Evolutionary conservation across 2,888 invertebrate genomes (phyloP).

Genomic region (Pelosia muscerda): DNA sequence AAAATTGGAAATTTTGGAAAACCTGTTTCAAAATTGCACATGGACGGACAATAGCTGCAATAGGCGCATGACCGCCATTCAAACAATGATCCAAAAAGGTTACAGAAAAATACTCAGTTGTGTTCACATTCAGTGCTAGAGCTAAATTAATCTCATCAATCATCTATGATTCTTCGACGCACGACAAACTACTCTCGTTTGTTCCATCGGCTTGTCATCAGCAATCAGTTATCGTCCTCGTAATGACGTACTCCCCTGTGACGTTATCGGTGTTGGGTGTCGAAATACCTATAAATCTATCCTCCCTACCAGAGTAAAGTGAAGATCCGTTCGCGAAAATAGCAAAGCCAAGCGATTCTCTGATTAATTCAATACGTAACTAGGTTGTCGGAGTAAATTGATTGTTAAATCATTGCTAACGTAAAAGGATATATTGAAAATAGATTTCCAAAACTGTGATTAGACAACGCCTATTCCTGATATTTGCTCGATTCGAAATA

Average conservation of each 20-base stretch:
- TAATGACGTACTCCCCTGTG: slow-evolving; percentile 1
- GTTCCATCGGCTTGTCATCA: not conserved
- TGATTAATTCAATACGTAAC: not conserved
- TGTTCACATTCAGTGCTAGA: not conserved
- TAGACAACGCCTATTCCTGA: not conserved
- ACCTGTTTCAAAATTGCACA: not conserved
- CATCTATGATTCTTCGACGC: not conserved
- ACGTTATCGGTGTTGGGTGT: slow-evolving; percentile 2
- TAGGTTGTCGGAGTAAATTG: not conserved
- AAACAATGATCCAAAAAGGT: not conserved
- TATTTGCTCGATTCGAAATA: slow-evolving; percentile 4
- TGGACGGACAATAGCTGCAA: not conserved
- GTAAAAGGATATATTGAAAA: not conserved
- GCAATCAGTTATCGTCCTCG: not conserved
- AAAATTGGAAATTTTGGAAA: too few relatives aligned
- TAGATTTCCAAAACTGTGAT: not conserved
- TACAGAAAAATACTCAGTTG: not conserved
- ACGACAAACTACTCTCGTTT: not conserved
- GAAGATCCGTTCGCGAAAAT: not conserved
- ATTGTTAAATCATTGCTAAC: slow-evolving; percentile 1
- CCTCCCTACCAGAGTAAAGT: not conserved
- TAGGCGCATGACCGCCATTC: too few relatives aligned
- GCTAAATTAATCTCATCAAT: slow-evolving; percentile 2
- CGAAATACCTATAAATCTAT: not conserved
- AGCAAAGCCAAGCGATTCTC: not conserved